Conservation (phyloP, 2,888 invertebrate genomes). For the Caenorhabditis virilis region DNA sequence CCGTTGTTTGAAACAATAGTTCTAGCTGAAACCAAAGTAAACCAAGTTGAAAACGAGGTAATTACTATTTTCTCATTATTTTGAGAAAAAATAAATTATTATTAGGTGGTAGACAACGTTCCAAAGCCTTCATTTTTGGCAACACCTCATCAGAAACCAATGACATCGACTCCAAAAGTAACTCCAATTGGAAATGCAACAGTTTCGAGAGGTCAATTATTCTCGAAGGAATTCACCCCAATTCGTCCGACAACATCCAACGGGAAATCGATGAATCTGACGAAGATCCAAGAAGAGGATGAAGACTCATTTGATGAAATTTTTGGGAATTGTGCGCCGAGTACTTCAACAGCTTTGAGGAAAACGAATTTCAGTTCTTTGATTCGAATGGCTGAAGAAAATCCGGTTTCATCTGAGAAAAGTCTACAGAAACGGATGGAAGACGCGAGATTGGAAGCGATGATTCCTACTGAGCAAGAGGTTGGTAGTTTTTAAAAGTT, state of each 20-base stretch:
- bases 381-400: conserved; percentile 14
- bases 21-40: too few species aligned
- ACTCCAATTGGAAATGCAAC: background rate
- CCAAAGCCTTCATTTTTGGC: background rate
- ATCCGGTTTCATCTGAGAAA: conserved; percentile 2
- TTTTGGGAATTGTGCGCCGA: background rate
- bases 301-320: conserved; percentile 11
- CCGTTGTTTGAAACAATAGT: background rate
- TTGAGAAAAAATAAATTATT: too few species aligned
- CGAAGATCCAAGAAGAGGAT: conserved; percentile 15
- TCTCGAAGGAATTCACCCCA: background rate
- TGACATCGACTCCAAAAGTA: conserved; percentile 26
- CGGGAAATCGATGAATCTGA: conserved; percentile 2
- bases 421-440: background rate
- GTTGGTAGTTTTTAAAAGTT: background rate
- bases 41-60: too few species aligned
- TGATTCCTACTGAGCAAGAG: conserved; percentile 6
- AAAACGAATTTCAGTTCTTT: conserved; percentile 10
- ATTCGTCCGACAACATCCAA: background rate
- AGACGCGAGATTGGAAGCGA: conserved; percentile 7
- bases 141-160: background rate
- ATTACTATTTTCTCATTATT: too few species aligned
- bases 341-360: conserved; percentile 4
- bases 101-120: too few species aligned
- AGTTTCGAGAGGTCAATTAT: background rate